These are phyloP conservation scores for Galemys pyrenaicus DNA, from an alignment of 2,113 vertebrate species.

Conservation along the genomic window DNA sequence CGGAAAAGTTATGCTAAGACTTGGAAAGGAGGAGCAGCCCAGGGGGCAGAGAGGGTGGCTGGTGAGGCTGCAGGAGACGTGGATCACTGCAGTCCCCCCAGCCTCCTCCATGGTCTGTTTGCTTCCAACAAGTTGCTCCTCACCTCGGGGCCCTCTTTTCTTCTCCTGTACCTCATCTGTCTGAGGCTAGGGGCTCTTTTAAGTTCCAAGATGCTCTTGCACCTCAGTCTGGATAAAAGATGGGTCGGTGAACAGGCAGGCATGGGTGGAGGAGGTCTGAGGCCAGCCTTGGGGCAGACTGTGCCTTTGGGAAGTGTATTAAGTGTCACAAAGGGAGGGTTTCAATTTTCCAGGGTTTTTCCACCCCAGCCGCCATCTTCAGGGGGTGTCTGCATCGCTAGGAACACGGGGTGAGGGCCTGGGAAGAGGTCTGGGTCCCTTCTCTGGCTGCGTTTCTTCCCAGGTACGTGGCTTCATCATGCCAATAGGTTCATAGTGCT, in stretches of 20 bases:
- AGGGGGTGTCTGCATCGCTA: fast-evolving
- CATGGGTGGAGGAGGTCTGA: neutral
- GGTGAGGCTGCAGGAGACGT: neutral
- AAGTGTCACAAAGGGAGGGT: neutral
- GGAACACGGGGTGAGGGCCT: neutral
- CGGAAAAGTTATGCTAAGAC: neutral
- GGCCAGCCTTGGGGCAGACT: neutral
- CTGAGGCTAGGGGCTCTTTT: neutral
- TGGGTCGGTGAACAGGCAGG: too few species aligned
- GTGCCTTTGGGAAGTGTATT: neutral
- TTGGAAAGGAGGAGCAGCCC: neutral
- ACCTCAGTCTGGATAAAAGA: neutral
- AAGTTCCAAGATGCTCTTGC: neutral
- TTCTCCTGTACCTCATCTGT: neutral
- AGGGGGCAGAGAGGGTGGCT: neutral
- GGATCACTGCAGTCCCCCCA: neutral
- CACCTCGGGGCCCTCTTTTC: fast-evolving
- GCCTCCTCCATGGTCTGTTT: neutral
- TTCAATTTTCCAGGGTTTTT: neutral
- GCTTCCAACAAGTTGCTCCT: neutral
- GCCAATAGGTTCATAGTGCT: too few species aligned
- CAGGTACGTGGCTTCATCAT: neutral
- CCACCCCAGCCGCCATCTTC: fast-evolving
- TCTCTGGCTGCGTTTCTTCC: neutral
- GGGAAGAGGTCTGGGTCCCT: neutral